Evolutionary conservation across 2,888 invertebrate genomes (phyloP).

Genomic region (Orthosia gracilis): DNA sequence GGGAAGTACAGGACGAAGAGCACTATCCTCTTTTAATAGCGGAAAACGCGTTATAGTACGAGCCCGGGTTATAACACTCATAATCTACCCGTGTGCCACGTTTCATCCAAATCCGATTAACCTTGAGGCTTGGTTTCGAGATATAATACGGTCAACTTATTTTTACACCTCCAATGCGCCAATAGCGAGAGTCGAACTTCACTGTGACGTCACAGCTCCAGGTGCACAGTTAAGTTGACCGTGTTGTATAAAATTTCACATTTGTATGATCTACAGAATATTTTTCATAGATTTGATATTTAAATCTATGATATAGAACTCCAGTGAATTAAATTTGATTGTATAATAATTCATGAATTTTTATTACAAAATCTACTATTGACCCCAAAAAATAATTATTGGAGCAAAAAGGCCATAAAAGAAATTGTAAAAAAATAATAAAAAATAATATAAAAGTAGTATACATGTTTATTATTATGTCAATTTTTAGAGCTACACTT

Average conservation of each 20-base stretch:
- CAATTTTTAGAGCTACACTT: constrained; percentile 28
- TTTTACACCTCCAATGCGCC: too few relatives aligned
- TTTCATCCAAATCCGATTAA: not conserved
- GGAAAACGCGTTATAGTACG: too few relatives aligned
- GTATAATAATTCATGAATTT: not conserved
- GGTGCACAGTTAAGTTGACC: too few relatives aligned
- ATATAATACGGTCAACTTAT: too few relatives aligned
- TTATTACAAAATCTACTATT: constrained; percentile 43
- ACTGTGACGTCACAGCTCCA: too few relatives aligned
- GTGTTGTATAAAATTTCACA: too few relatives aligned
- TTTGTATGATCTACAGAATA: too few relatives aligned
- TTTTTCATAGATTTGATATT: constrained; percentile 9
- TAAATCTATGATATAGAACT: not conserved
- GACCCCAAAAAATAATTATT: constrained; percentile 3
- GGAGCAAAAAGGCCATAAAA: constrained; percentile 50
- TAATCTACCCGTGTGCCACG: not conserved
- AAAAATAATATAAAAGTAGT: constrained; percentile 36
- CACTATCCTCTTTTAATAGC: too few relatives aligned
- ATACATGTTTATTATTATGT: constrained; percentile 21
- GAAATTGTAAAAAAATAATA: constrained; percentile 53
- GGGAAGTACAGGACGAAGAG: too few relatives aligned
- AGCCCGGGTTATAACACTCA: too few relatives aligned
- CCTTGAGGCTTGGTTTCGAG: too few relatives aligned
- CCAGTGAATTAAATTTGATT: not conserved
- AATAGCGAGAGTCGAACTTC: too few relatives aligned